Base-by-base conservation (phyloP, 2,113 vertebrate species). In the Chloroceryle aenea region DNA sequence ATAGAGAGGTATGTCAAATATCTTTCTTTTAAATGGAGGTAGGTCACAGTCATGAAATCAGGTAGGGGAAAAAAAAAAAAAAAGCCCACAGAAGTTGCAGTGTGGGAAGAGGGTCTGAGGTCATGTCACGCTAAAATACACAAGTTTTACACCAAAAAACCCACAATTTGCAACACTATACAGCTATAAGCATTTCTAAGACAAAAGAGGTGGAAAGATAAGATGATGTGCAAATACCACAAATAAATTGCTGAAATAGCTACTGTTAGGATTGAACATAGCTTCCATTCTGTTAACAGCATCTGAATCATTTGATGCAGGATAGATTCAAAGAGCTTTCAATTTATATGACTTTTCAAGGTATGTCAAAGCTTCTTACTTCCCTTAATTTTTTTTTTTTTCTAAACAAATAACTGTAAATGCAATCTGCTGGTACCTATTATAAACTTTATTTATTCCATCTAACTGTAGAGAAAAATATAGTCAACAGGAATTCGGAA, bases 231-330 rank as follows among this genome's bases (percentile, higher is more conserved):
- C 10, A 89, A 87, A 53, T 72, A 50, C 4, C 7, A 79, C n/a
- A 45, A 94, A 91, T 63, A 94, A 91, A 76, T 61, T 85, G 27
- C 23, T 69, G 42, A 79, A 87, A 93, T 89, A 83, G 27, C 22
- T 85, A 69, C 14, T 3, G 0, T 89, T 95, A 85, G 10, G 40
- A 64, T 89, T 89, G 93, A 89, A 74, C 87, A 87, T 69, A 85
- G 14, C 55, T 85, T 91, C n/a, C 18, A 47, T 91, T 85, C 53
- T 50, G 10, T 69, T 89, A 85, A 50, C 10, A 91, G 42, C 19
- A 53, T 76, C 78, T 66, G 55, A 96, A 85, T 50, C 14, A 53
- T 95, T 85, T 74, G 38, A 55, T 69, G 32, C 8, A 69, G 18
- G 23, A 34, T 42, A 55, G 66, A 91, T 73, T 76, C 11, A 7